A percentile compares a stretch with the other conserved stretches of the same genome.
Evolutionary conservation across 2,888 invertebrate species (phyloP).

Genomic region (Strigamia crassipes): DNA sequence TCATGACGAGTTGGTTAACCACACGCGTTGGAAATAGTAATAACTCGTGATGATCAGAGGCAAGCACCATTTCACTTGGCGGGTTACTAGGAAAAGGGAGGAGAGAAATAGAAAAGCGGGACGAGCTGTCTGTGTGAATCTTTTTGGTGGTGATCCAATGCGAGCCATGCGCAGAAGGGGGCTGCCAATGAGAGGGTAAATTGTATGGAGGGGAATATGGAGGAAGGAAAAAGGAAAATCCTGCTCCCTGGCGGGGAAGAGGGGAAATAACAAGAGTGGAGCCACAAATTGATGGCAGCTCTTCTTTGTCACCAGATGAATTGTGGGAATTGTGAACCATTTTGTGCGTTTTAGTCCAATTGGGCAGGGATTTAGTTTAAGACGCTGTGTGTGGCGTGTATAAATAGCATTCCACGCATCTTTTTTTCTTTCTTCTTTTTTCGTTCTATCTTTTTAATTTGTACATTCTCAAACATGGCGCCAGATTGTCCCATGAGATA

Average conservation of each 20-base stretch:
- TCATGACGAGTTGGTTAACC: constrained; percentile 30
- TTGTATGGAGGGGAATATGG: constrained; percentile 34
- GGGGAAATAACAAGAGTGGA: constrained; percentile 34
- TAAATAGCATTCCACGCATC: not conserved
- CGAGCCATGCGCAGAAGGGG: constrained; percentile 32
- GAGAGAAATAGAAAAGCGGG: not conserved
- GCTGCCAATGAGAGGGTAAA: constrained; percentile 34
- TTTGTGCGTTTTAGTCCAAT: constrained; percentile 12
- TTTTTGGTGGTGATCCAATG: constrained; percentile 11
- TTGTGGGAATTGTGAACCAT: constrained; percentile 27
- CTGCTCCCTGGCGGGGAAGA: constrained; percentile 25
- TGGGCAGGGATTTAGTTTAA: not conserved
- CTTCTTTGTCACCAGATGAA: constrained; percentile 20
- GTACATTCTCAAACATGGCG: not conserved
- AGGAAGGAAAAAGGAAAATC: constrained; percentile 35
- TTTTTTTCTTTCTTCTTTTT: not conserved
- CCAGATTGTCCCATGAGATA: not conserved
- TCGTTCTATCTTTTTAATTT: not conserved
- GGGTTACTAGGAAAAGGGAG: not conserved
- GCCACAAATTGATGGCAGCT: constrained; percentile 34
- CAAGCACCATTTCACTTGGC: not conserved
- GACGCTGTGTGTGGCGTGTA: not conserved
- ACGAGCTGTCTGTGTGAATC: constrained; percentile 9
- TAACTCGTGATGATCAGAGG: constrained; percentile 30
- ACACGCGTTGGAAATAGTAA: constrained; percentile 31